Conservation (phyloP, 2,888 invertebrate species). For the Linhomoeus sp. region DNA sequence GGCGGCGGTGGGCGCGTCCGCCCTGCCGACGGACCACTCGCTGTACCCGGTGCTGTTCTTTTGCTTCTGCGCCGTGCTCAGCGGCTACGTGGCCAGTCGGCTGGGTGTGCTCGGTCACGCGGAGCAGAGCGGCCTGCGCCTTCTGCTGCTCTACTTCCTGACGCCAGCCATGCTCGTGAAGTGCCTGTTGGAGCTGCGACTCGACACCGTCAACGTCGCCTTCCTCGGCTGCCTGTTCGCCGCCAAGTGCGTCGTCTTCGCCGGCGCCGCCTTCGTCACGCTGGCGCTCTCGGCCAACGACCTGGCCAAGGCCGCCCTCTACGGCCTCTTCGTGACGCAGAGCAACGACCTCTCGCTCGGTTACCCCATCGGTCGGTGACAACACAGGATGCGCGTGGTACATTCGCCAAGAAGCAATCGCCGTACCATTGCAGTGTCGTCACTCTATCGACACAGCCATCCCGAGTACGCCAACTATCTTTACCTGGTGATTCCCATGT, state of each 20-base stretch:
- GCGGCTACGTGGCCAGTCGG: slow-evolving; percentile 28
- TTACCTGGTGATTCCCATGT: slow-evolving; percentile 81
- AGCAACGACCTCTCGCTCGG: slow-evolving; percentile 94
- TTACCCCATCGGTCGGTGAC: slow-evolving; percentile 62
- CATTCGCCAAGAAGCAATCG: no score
- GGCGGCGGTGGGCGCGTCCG: no score
- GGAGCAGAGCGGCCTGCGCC: slow-evolving; percentile 59
- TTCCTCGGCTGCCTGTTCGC: slow-evolving; percentile 65
- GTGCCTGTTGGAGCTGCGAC: slow-evolving; percentile 61
- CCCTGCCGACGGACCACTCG: no score
- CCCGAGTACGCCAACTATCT: slow-evolving; percentile 73
- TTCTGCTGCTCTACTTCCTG: slow-evolving; percentile 79
- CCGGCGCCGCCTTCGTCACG: slow-evolving; percentile 53
- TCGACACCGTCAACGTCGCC: slow-evolving; percentile 63
- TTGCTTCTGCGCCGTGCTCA: slow-evolving; percentile 27
- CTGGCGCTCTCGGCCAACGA: slow-evolving; percentile 47
- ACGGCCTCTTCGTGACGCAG: slow-evolving; percentile 83
- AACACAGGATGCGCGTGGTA: no score
- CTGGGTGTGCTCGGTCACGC: slow-evolving; percentile 18
- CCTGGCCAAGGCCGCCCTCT: slow-evolving; percentile 65
- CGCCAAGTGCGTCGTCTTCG: slow-evolving; percentile 65
- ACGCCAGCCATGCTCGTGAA: slow-evolving; percentile 74
- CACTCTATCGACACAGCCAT: slow-evolving; percentile 61
- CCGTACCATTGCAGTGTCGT: slow-evolving; percentile 50
- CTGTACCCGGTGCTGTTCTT: slow-evolving; percentile 11